A percentile compares a stretch with the other conserved stretches of the same genome.
Evolutionary conservation across 2,113 vertebrate species (phyloP).

Genomic region (Glaucidium brasilianum): DNA sequence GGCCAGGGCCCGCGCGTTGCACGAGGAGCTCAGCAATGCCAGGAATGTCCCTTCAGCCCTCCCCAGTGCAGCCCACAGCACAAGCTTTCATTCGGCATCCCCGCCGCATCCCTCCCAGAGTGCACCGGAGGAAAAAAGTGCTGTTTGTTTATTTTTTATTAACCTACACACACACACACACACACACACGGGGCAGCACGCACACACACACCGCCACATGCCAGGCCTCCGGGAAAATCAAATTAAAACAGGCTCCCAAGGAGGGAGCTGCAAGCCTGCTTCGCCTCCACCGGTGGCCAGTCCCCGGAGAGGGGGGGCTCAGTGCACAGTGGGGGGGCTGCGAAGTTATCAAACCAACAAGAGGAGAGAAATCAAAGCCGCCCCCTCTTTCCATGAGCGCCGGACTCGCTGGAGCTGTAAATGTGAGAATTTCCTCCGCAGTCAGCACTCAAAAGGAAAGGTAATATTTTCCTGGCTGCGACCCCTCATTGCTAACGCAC

Average conservation of each 20-base stretch:
- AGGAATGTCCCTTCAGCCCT: constrained; percentile 50
- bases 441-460: constrained; percentile 80
- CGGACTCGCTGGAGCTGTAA: constrained; percentile 70
- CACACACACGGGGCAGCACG: neutral
- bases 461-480: constrained; percentile 84
- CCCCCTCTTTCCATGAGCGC: constrained; percentile 58
- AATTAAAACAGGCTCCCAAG: neutral
- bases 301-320: neutral
- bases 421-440: constrained; percentile 83
- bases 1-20: neutral
- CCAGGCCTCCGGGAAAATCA: constrained; percentile 27
- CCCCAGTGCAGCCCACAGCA: neutral
- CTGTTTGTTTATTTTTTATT: constrained; percentile 58
- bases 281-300: constrained; percentile 1
- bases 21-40: constrained; percentile 47
- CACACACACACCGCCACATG: neutral
- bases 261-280: neutral
- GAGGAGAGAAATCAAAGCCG: neutral
- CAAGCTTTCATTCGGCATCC: constrained; percentile 24
- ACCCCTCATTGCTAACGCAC: constrained; percentile 76
- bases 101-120: neutral
- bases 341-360: neutral
- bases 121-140: neutral
- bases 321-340: neutral
- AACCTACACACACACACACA: constrained; percentile 36